A percentile compares a stretch with the other conserved stretches of the same genome.
These are phyloP conservation scores for Sinella curviseta DNA, from an alignment of 1,140 invertebrate species.

Conservation along the genomic window DNA sequence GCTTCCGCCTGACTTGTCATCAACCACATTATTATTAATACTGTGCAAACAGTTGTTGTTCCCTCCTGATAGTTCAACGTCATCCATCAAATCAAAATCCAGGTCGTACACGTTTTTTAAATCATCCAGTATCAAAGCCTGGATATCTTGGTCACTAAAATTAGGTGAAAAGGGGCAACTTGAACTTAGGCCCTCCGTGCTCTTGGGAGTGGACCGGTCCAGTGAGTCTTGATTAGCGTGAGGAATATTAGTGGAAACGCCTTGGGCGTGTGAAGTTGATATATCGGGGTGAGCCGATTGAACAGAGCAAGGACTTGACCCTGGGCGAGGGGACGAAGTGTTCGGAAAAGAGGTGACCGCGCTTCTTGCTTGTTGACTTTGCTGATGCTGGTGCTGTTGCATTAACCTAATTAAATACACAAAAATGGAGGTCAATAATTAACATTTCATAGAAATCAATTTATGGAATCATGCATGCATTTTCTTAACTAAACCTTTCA, in stretches of 20 bases:
- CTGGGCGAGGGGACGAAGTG: constrained; percentile 38
- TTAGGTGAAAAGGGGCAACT: constrained; percentile 43
- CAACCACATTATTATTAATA: constrained; percentile 31
- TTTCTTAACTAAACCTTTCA: neutral
- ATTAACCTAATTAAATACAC: constrained; percentile 61
- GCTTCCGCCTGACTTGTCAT: neutral
- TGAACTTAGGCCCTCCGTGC: constrained; percentile 16
- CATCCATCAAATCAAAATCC: constrained; percentile 28
- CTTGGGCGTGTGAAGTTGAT: constrained; percentile 2
- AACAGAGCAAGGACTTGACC: constrained; percentile 31
- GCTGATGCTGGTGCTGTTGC: constrained; percentile 71
- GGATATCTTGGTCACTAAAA: constrained; percentile 68
- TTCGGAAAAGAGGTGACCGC: constrained; percentile 34
- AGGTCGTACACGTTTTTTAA: constrained; percentile 60
- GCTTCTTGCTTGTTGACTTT: constrained; percentile 62
- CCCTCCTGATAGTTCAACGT: constrained; percentile 12
- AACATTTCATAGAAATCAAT: neutral
- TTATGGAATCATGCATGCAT: neutral
- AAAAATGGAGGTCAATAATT: neutral
- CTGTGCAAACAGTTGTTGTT: constrained; percentile 16
- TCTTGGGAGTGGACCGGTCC: neutral
- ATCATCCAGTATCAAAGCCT: constrained; percentile 76
- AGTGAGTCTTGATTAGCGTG: neutral
- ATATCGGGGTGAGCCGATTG: constrained; percentile 15
- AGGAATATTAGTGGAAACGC: neutral